Percentiles rank a stretch among this genome's conserved stretches.
Evolutionary conservation across 2,113 vertebrate genomes (phyloP).

Genomic region (Girardinichthys multiradiatus): DNA sequence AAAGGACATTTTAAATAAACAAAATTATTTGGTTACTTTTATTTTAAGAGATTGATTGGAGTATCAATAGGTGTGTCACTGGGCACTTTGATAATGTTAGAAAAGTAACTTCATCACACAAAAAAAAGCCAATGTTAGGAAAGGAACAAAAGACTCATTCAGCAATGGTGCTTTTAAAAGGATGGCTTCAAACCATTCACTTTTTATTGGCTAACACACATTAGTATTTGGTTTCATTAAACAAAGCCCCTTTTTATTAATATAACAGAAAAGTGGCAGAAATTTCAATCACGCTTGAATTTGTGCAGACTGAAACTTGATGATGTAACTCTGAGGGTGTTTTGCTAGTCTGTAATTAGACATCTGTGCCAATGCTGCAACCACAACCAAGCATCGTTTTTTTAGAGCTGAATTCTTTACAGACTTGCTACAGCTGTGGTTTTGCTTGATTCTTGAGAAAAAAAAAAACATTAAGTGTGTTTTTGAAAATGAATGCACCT

Average conservation of each 20-base stretch:
- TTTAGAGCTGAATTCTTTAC: neutral
- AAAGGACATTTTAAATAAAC: too few relatives aligned
- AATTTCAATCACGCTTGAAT: neutral
- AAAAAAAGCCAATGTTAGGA: neutral
- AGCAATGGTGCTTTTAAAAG: neutral
- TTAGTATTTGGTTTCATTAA: neutral
- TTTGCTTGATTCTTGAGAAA: neutral
- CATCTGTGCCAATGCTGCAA: neutral
- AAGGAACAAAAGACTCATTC: neutral
- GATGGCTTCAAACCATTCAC: neutral
- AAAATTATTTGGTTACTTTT: too few relatives aligned
- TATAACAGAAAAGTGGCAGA: neutral
- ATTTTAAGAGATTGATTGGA: too few relatives aligned
- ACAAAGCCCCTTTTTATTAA: neutral
- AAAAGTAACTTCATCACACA: slow-evolving; percentile 4
- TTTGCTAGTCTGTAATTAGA: neutral
- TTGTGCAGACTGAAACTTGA: neutral
- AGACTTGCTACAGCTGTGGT: neutral
- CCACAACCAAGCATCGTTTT: neutral
- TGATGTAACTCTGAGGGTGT: neutral
- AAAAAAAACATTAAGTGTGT: neutral
- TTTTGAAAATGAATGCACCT: neutral
- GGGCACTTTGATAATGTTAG: too few relatives aligned
- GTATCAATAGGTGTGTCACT: too few relatives aligned
- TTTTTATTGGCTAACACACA: neutral